Percentiles rank a stretch among this genome's conserved stretches.
Conservation (phyloP, 2,888 invertebrate species). For the Tuberolachnus salignus region DNA sequence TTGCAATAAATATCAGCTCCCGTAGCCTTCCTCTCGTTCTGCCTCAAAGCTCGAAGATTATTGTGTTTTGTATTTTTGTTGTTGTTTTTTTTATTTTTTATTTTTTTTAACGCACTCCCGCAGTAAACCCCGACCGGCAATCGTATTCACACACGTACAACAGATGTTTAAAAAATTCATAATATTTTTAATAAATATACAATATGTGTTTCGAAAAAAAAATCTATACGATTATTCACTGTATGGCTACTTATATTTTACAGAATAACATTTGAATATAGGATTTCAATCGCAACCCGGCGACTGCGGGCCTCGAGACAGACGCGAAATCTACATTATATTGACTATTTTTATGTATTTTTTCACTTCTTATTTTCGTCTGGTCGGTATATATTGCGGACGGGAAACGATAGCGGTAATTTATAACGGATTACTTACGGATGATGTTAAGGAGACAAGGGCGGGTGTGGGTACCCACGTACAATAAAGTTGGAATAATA, state of each 20-base stretch:
- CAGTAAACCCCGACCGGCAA: not conserved
- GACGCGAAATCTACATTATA: slow-evolving; percentile 55
- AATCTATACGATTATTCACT: too few species aligned
- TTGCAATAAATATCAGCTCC: slow-evolving; percentile 16
- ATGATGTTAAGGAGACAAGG: slow-evolving; percentile 40
- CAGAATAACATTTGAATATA: slow-evolving; percentile 39
- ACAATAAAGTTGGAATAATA: slow-evolving; percentile 55
- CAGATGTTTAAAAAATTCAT: slow-evolving; percentile 7
- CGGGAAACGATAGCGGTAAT: slow-evolving; percentile 40
- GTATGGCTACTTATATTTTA: slow-evolving; percentile 3
- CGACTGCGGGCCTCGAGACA: slow-evolving; percentile 12
- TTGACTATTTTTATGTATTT: slow-evolving; percentile 48
- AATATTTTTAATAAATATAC: not conserved
- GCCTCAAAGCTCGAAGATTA: not conserved
- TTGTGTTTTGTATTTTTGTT: too few species aligned
- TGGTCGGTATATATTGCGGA: not conserved
- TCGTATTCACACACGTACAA: slow-evolving; percentile 12
- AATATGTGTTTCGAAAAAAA: not conserved
- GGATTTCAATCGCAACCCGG: slow-evolving; percentile 36
- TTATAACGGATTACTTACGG: slow-evolving; percentile 54
- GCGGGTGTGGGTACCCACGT: not conserved
- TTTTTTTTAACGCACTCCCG: not conserved
- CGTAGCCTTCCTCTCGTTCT: not conserved
- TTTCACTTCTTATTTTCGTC: slow-evolving; percentile 4
- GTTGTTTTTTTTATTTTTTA: too few species aligned